Percentiles rank a stretch among this genome's conserved stretches.
These are phyloP conservation scores for Metallyticus violacea DNA, from an alignment of 2,888 invertebrate species.

Conservation along the genomic window DNA sequence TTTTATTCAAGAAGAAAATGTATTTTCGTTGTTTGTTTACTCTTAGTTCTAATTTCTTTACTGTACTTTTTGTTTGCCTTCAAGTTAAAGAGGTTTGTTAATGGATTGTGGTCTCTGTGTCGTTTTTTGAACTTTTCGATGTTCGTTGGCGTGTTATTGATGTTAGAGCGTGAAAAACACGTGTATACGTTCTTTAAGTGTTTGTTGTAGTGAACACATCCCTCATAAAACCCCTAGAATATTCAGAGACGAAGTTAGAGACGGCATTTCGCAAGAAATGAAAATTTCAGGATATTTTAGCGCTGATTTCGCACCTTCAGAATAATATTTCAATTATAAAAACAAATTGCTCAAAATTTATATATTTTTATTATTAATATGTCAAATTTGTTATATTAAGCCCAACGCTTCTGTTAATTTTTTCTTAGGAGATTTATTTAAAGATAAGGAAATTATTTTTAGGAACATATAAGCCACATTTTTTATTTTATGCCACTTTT, in stretches of 20 bases:
- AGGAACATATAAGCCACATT: too few relatives aligned
- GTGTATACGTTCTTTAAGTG: background rate
- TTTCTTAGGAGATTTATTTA: too few relatives aligned
- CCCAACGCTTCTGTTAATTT: too few relatives aligned
- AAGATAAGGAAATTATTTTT: too few relatives aligned
- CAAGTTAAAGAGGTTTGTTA: conserved; percentile 1
- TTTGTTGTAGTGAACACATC: conserved; percentile 1
- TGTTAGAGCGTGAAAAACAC: background rate
- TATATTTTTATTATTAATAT: too few relatives aligned
- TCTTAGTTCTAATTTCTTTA: background rate
- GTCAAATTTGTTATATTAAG: too few relatives aligned
- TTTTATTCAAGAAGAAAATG: background rate
- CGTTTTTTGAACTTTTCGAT: conserved; percentile 6
- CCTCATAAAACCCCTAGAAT: background rate
- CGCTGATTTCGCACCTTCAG: too few relatives aligned
- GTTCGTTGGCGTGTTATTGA: conserved; percentile 6
- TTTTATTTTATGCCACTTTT: too few relatives aligned
- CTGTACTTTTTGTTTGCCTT: background rate
- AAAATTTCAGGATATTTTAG: too few relatives aligned
- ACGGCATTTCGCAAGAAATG: too few relatives aligned
- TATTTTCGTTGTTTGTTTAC: conserved; percentile 9
- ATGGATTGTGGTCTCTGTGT: background rate
- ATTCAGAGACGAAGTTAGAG: conserved; percentile 12
- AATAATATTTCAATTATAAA: too few relatives aligned
- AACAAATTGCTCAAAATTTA: too few relatives aligned